Conservation (phyloP, 2,888 invertebrate genomes). For the Drosophila crucigera region DNA sequence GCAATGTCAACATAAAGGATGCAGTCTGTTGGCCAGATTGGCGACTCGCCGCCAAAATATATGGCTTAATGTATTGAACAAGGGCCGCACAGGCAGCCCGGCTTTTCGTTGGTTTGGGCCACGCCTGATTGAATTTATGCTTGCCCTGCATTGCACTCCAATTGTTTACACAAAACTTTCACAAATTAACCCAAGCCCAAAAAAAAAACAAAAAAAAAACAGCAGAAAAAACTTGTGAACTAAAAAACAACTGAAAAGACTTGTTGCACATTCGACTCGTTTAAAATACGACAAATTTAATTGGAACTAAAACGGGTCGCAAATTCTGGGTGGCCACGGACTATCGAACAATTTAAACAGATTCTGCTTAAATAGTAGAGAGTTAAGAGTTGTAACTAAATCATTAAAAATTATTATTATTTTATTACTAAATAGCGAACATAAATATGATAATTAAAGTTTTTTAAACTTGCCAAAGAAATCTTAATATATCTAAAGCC, state of each 20-base stretch:
- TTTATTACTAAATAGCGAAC: not conserved
- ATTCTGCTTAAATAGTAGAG: not conserved
- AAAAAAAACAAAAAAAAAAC: constrained; percentile 27
- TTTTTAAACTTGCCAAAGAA: not conserved
- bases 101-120: constrained; percentile 44
- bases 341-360: constrained; percentile 31
- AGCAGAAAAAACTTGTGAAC: constrained; percentile 48
- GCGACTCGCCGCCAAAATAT: constrained; percentile 5
- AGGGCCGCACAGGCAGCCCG: constrained; percentile 51
- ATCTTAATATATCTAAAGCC: not conserved
- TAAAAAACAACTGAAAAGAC: constrained; percentile 38
- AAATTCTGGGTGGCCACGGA: constrained; percentile 72
- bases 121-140: constrained; percentile 80
- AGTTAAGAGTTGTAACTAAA: too few relatives aligned
- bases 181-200: constrained; percentile 69
- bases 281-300: constrained; percentile 77
- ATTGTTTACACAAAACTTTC: constrained; percentile 81
- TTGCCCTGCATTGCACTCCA: constrained; percentile 54
- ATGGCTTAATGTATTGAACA: constrained; percentile 68
- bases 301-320: constrained; percentile 63
- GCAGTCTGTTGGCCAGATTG: constrained; percentile 7
- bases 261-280: constrained; percentile 63
- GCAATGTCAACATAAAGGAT: constrained; percentile 70
- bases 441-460: too few relatives aligned
- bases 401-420: not conserved